Percentiles rank a stretch among this genome's conserved stretches.
These are phyloP conservation scores for Callorhinus ursinus DNA, from an alignment of 2,113 vertebrate species.

Conservation along the genomic window DNA sequence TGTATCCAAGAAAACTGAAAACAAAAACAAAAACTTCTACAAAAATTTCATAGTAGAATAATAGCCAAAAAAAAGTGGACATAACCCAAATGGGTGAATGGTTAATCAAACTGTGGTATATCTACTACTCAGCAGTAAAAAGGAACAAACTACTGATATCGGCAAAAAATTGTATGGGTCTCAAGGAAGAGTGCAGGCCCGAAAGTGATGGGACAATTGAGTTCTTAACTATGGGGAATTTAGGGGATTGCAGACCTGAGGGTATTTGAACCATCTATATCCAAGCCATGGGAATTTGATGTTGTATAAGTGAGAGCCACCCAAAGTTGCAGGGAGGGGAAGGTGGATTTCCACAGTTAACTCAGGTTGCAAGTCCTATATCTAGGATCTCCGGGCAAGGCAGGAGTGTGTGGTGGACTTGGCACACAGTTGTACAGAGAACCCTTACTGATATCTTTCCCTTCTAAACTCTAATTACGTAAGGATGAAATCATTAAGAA, in stretches of 20 bases:
- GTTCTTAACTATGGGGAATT: conserved; percentile 10
- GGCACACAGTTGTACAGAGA: not conserved
- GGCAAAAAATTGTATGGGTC: too few relatives aligned
- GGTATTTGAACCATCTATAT: not conserved
- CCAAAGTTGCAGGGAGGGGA: not conserved
- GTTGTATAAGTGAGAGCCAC: conserved; percentile 32
- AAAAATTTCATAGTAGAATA: not conserved
- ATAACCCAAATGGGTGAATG: not conserved
- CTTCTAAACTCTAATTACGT: conserved; percentile 47
- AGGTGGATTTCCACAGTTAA: not conserved
- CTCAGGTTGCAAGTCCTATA: not conserved
- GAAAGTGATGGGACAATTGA: not conserved
- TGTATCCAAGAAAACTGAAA: not conserved
- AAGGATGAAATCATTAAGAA: not conserved
- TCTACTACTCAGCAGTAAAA: not conserved
- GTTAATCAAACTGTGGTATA: not conserved
- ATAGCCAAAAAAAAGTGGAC: not conserved
- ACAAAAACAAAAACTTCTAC: not conserved
- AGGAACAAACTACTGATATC: not conserved
- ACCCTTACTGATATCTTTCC: not conserved
- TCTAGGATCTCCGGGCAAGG: not conserved
- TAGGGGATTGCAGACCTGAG: not conserved
- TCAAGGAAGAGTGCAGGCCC: not conserved
- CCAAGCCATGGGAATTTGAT: conserved; percentile 9
- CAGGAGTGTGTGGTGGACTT: not conserved